Evolutionary conservation across 2,888 invertebrate genomes (phyloP), one percentile per base, ranked within the genome.

Genomic region (Melanchra persicariae): DNA sequence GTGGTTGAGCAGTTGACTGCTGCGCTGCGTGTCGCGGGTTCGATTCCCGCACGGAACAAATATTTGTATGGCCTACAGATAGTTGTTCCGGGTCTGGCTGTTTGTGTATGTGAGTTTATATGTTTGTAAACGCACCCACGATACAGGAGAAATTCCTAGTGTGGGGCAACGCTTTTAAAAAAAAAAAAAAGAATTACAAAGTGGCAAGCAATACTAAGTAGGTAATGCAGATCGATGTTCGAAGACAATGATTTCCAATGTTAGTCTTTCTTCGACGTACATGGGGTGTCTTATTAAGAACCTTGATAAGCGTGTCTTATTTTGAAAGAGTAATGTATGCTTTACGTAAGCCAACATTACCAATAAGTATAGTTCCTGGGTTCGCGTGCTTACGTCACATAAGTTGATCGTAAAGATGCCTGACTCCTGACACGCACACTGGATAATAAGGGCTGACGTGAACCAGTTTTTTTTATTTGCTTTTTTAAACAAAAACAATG

Each of bases 361-460:
- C 30, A 51, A 34, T 77, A 82, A 81, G 79, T 67, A 47, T 45
- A 62, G 75, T 69, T 52, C n/a, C 40, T 24, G 37, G 55, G 59
- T 61, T 84, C 60, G 85, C 85, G 82, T 87, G 87, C 52, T n/a
- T 43, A 74, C 74, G 87, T 82, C 85, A 78, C 82, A 87, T 87
- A 85, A 87, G 66, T 80, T 64, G 70, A 74, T 70, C 64, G 58
- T 83, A 77, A 87, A 86, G 82, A 87, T 80, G 82, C 82, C 80
- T 68, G 71, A 65, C 84, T 62, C 30, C 59, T 57, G 52, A 63
- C 86, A 84, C 82, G 87, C 82, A 68, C 58, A 71, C 45, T 55
- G 62, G 66, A 64, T 82, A 87, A 83, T 69, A 77, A 84, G 75
- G 75, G 74, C 49, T 70, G 75, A 72, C 69, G 54, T 80, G 81